Percentiles rank a stretch among this genome's conserved stretches.
phyloP scores from a whole-genome alignment of 2,797 vertebrate genomes.

The Ctenosaura bakeri region DNA sequence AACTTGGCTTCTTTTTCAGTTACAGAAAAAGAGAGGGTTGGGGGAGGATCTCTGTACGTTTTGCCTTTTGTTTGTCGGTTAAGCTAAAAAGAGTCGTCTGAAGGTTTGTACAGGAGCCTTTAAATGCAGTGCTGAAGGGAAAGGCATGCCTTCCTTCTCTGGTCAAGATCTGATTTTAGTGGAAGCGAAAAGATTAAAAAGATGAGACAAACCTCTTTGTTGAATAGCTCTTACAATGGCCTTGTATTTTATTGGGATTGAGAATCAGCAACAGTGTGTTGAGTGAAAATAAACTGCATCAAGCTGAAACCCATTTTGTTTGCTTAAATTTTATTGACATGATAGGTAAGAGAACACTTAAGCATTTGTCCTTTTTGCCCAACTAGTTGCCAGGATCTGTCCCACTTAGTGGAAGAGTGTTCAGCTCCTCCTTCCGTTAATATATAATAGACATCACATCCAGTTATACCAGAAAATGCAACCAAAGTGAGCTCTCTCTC shows the following conservation, averaged over 20 bases:
- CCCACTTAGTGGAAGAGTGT: background rate
- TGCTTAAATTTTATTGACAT: slow-evolving; percentile 7
- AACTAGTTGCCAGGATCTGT: background rate
- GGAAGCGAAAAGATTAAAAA: background rate
- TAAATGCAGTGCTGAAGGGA: background rate
- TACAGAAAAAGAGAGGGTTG: background rate
- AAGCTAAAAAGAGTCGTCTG: background rate
- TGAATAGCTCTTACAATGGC: background rate
- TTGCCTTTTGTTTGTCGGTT: background rate
- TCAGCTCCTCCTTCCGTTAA: background rate
- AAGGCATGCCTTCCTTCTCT: background rate
- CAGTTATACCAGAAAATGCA: background rate
- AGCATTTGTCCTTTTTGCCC: background rate
- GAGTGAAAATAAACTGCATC: background rate
- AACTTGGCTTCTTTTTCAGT: background rate
- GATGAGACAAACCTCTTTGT: background rate
- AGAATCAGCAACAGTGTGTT: background rate
- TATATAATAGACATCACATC: background rate
- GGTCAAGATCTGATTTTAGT: background rate
- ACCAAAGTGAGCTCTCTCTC: background rate
- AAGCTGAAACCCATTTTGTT: background rate
- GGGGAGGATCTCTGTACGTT: background rate
- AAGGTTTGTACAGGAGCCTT: background rate
- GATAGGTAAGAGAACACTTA: background rate
- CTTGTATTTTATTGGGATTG: background rate